Conservation (phyloP, 2,888 invertebrate genomes). For the Hydroisotoma schaefferi region DNA sequence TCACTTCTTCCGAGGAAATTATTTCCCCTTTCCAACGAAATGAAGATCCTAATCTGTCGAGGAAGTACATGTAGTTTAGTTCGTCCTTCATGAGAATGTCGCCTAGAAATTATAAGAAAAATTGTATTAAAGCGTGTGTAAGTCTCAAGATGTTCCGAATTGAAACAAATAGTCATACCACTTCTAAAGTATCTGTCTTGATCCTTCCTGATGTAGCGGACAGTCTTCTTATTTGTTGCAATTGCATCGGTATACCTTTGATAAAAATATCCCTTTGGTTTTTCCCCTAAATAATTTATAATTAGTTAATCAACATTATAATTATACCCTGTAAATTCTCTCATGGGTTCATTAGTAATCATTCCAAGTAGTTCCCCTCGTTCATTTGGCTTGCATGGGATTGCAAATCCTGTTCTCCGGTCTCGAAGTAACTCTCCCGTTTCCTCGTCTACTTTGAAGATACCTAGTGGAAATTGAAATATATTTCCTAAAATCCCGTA, state of each 20-base stretch:
- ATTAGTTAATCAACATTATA: too few relatives aligned
- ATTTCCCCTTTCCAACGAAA: constrained; percentile 94
- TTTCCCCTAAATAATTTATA: too few relatives aligned
- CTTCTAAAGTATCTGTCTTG: constrained; percentile 85
- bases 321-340: constrained; percentile 90
- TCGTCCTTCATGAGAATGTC: constrained; percentile 32
- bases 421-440: constrained; percentile 87
- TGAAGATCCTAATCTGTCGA: constrained; percentile 33
- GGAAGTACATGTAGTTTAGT: constrained; percentile 34
- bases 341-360: constrained; percentile 81
- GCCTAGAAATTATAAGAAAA: constrained; percentile 13
- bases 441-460: constrained; percentile 81
- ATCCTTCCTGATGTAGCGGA: constrained; percentile 75
- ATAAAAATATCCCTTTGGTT: too few relatives aligned
- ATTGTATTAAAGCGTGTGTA: background rate
- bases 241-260: constrained; percentile 59
- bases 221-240: constrained; percentile 89
- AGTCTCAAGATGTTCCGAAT: background rate
- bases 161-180: constrained; percentile 59
- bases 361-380: constrained; percentile 95
- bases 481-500: constrained; percentile 58
- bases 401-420: constrained; percentile 72
- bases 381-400: constrained; percentile 61
- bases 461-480: constrained; percentile 86
- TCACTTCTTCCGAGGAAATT: constrained; percentile 95